Evolutionary conservation across 1,140 invertebrate species (phyloP).

Genomic region (Brachionus plicatilis): DNA sequence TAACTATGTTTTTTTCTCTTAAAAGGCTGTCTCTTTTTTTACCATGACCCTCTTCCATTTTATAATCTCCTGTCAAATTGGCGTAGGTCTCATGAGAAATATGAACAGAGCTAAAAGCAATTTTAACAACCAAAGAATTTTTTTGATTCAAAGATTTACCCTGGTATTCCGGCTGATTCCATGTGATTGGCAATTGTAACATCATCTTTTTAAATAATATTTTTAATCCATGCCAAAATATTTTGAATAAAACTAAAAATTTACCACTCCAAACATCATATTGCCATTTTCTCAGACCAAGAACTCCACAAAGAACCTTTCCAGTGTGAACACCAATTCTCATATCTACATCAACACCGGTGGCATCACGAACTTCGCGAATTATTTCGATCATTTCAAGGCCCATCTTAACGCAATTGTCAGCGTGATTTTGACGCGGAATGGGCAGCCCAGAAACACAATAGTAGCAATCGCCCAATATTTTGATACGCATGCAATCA

Average conservation of each 20-base stretch:
- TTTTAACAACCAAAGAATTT: not conserved
- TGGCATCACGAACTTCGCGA: conserved; percentile 44
- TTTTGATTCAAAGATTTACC: conserved; percentile 60
- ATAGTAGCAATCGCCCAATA: conserved; percentile 84
- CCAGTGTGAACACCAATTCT: conserved; percentile 88
- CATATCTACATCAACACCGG: conserved; percentile 67
- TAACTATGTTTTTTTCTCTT: not conserved
- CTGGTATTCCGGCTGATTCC: conserved; percentile 87
- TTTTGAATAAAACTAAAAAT: conserved; percentile 54
- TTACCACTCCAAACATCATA: conserved; percentile 40
- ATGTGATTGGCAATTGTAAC: conserved; percentile 92
- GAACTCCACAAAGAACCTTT: conserved; percentile 83
- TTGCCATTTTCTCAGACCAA: conserved; percentile 73
- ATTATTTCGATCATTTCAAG: conserved; percentile 94
- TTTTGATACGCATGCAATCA: conserved; percentile 64
- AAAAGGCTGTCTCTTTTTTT: conserved; percentile 7
- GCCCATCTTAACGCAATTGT: conserved; percentile 90
- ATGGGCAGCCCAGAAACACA: conserved; percentile 86
- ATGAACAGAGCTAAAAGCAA: not conserved
- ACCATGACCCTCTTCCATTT: conserved; percentile 5
- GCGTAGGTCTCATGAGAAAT: conserved; percentile 13
- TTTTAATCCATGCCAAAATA: conserved; percentile 94
- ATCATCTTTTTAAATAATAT: conserved; percentile 60
- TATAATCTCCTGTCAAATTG: conserved; percentile 29
- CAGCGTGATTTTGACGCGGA: conserved; percentile 78